Evolutionary conservation across 1,140 invertebrate species (phyloP), one percentile per base, ranked within the genome.

Genomic region (Ericerus pela): DNA sequence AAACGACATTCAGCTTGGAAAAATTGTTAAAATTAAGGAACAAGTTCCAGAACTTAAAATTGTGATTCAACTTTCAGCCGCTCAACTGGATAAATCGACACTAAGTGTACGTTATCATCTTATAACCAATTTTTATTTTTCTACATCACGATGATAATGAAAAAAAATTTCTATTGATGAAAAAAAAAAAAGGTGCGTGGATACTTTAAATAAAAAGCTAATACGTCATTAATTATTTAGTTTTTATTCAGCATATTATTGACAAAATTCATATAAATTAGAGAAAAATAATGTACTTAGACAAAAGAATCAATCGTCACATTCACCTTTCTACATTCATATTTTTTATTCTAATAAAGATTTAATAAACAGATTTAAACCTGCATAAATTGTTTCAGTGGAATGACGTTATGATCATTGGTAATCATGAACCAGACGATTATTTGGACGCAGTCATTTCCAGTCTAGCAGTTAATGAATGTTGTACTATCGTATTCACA

Each of bases 401-500:
- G 24, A 30, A 81, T 0, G 78, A 89, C 64, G 65, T 94, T 38
- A 72, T 93, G 69, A 72, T 80, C 56, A 76, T 91, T 59, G 86
- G 85, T 4, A 71, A 70, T 37, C 70, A 76, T 54, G 78, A 89
- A 66, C 67, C 79, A 6, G 85, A 92, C 61, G 73, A 77, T 2
- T 73, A 77, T 58, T 70, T 90, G 43, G 76, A 90, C 41, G 69
- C 74, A 28, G 70, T 84, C 27, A 66, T 93, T 8, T 80, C 79
- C 64, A 74, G 68, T 2, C 80, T 91, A 51, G 79, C 78, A 26
- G 76, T 82, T 36, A 96, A 96, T 66, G 85, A 94, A 72, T 91
- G 88, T 68, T 92, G 88, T 67, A 86, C 83, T 29, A 70, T 96
- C 33, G 87, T 95, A 43, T 96, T 89, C 65, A 96, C 91, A 8